phyloP scores from a whole-genome alignment of 2,888 invertebrate species.

The Tipula vernalis region DNA sequence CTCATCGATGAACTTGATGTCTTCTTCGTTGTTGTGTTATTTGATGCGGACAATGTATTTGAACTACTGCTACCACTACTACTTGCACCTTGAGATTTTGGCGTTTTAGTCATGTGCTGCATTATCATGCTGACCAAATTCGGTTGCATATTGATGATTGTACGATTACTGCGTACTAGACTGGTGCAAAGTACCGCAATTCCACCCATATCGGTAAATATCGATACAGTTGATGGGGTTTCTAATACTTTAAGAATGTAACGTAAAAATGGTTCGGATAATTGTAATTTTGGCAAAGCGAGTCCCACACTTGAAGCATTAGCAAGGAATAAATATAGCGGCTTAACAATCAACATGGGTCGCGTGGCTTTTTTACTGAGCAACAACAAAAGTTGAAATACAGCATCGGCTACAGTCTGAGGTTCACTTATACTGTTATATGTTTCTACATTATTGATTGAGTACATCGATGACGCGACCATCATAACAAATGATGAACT shows the following conservation, averaged over 20 bases:
- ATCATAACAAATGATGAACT: conserved; percentile 57
- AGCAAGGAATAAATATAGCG: conserved; percentile 37
- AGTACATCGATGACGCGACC: conserved; percentile 38
- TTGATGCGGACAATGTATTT: conserved; percentile 24
- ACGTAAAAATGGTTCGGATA: conserved; percentile 80
- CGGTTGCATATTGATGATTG: conserved; percentile 54
- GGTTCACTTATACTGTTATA: conserved; percentile 42
- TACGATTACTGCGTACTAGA: conserved; percentile 59
- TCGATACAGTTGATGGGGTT: conserved; percentile 57
- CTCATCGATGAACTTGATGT: conserved; percentile 14
- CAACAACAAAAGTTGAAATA: conserved; percentile 71
- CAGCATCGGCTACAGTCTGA: conserved; percentile 69
- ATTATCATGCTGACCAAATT: conserved; percentile 50
- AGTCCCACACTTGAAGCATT: conserved; percentile 31
- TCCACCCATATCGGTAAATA: conserved; percentile 64
- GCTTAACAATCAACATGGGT: conserved; percentile 61
- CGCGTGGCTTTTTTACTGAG: conserved; percentile 64
- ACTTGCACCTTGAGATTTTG: conserved; percentile 32
- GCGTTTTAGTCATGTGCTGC: conserved; percentile 46
- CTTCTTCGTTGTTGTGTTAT: conserved; percentile 32
- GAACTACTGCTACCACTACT: conserved; percentile 27
- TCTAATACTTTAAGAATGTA: conserved; percentile 70
- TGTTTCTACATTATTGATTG: conserved; percentile 26
- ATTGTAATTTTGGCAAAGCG: conserved; percentile 36
- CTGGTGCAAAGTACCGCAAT: conserved; percentile 65